Evolutionary conservation across 2,113 vertebrate species (phyloP).

Genomic region (Jacana jacana): DNA sequence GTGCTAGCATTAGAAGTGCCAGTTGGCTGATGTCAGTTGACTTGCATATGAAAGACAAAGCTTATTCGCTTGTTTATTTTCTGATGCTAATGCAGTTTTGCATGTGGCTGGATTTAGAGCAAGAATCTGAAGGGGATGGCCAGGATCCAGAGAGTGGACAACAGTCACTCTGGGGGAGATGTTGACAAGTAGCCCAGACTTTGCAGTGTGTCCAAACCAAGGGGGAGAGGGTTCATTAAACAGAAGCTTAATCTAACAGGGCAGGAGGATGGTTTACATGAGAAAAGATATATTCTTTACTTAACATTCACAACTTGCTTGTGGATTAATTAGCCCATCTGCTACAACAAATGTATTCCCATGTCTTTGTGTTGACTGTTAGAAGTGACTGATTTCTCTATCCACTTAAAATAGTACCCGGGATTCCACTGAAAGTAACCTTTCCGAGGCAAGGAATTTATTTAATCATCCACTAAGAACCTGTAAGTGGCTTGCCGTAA

Average conservation of each 20-base stretch:
- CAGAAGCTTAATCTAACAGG: conserved; percentile 64
- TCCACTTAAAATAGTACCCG: conserved; percentile 56
- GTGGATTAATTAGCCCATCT: conserved; percentile 90
- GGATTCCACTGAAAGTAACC: conserved; percentile 63
- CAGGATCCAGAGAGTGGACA: conserved; percentile 9
- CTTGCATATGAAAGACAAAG: conserved; percentile 39
- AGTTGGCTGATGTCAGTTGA: neutral
- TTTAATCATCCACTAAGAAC: conserved; percentile 49
- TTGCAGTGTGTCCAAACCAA: conserved; percentile 29
- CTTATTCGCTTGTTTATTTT: conserved; percentile 46
- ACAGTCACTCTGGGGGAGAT: conserved; percentile 17
- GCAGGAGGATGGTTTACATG: conserved; percentile 60
- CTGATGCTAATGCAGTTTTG: conserved; percentile 37
- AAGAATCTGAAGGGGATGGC: conserved; percentile 37
- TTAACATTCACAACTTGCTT: conserved; percentile 83
- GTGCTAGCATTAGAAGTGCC: conserved; percentile 5
- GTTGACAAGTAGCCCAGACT: conserved; percentile 59
- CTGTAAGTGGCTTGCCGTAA: conserved; percentile 26
- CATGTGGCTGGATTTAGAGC: conserved; percentile 32
- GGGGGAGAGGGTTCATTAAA: conserved; percentile 48
- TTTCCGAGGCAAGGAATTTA: conserved; percentile 28
- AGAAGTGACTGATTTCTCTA: conserved; percentile 60
- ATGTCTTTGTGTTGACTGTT: conserved; percentile 64
- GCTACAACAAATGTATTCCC: conserved; percentile 74
- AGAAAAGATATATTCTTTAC: conserved; percentile 73